Base-by-base conservation (phyloP, 2,888 invertebrate genomes). In the Zelleria hepariella region DNA sequence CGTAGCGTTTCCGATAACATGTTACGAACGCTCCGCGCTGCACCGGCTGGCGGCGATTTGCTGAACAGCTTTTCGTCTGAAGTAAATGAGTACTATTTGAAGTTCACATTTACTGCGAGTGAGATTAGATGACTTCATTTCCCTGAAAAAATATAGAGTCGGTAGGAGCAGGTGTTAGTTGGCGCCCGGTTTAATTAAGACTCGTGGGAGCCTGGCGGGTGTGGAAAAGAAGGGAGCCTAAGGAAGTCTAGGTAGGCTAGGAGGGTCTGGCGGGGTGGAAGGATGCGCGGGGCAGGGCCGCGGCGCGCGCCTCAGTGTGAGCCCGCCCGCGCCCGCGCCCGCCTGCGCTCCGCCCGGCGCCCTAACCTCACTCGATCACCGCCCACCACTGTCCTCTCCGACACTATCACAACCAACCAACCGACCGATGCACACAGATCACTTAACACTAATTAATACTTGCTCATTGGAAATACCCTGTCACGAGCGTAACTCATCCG, bases 321-420 rank as follows among this genome's bases (percentile, higher is more conserved):
- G 80, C 79, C 80, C 82, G 78, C 86, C 82, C 84, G 84, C 85
- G 80, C 83, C 84, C 84, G 82, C 84, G 78, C 82, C 81, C 85
- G 79, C 82, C 80, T 60, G 65, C 65, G 62, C 66, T 63, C 81
- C 79, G 78, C 80, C 79, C 63, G 64, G 62, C 60, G 73, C 68
- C 71, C 76, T 82, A 83, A 85, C 82, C 82, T 82, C 79, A 80
- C 78, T 80, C 70, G 73, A 63, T 66, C 66, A 64, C 71, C 74
- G 72, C 74, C 72, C 76, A 74, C 73, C n/a, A 68, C 57, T 51
- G 23, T 49, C 49, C 21, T 49, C 49, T 73, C 62, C 68, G 64
- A 64, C 61, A 58, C 61, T 58, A 62, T n/a, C 23, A 25, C 53
- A 23, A 2, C 53, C 53, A 8, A 53, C 25, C 24, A 8, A 53